Evolutionary conservation across 2,113 vertebrate genomes (phyloP), one percentile per base, ranked within the genome.

Genomic region (Amazona guildingii): DNA sequence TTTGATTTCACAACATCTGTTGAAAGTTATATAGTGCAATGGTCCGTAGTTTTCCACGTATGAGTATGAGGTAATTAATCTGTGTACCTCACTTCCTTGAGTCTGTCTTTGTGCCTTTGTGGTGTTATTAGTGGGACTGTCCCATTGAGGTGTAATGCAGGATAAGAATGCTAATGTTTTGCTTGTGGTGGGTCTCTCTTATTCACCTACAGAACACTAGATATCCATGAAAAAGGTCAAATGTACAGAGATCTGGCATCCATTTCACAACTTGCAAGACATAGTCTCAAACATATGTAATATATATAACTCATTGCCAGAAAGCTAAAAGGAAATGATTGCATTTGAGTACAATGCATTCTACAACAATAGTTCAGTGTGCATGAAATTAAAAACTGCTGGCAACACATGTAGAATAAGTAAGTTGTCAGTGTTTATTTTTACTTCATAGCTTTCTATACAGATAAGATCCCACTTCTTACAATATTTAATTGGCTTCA

Each of bases 241-340:
- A 95, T 83, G 85, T 85, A 80, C 87, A 95, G 85, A 95, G 97
- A 97, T 96, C 97, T 98, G 97, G 96, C 96, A 95, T 97, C 96
- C 93, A 92, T 97, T 98, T 97, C 96, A 96, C 79, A 96, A 87
- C 93, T 97, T 94, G 83, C 72, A 97, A 96, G 97, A 97, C 97
- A 97, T 98, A 97, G 95, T 95, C 97, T 96, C 39, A 49, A 92
- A 97, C 96, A 91, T 98, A 98, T 98, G 97, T 98, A 98, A 98
- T 98, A 97, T 93, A 88, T 96, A 83, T 78, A 96, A 82, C 80
- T 96, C 92, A 91, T 95, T 98, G 98, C 98, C 98, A 98, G 92
- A 96, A 97, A 95, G 76, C 95, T 94, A 90, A 96, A 97, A 98
- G 98, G 98, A 99, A 99, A 96, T 98, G 98, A 99, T 98, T 98